These are phyloP conservation scores for Phataginus tricuspis DNA, from an alignment of 2,797 vertebrate species.

Conservation along the genomic window DNA sequence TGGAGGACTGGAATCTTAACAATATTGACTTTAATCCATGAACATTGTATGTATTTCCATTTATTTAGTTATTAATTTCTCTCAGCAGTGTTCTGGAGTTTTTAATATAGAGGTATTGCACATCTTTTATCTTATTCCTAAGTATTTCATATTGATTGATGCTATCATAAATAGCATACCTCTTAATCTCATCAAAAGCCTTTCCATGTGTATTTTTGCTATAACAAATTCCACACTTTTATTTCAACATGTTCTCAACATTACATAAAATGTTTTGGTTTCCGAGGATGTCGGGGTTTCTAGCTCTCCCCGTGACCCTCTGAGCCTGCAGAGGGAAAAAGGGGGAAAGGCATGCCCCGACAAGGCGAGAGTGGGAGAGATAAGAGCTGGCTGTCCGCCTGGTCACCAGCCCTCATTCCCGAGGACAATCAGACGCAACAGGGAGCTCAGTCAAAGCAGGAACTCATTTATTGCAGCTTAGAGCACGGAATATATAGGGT, in stretches of 20 bases:
- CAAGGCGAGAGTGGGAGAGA: too few relatives aligned
- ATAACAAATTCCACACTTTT: neutral
- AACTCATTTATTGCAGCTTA: too few relatives aligned
- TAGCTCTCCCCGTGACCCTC: too few relatives aligned
- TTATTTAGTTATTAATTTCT: neutral
- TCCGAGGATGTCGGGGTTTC: too few relatives aligned
- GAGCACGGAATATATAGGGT: too few relatives aligned
- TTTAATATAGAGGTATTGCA: neutral
- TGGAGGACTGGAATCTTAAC: neutral
- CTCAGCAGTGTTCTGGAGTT: neutral
- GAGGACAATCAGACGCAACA: too few relatives aligned
- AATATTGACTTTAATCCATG: neutral
- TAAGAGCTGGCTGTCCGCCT: too few relatives aligned
- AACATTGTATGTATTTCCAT: neutral
- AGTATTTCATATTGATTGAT: neutral
- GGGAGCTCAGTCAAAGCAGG: too few relatives aligned
- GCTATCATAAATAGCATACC: neutral
- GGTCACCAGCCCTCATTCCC: too few relatives aligned
- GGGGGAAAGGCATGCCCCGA: too few relatives aligned
- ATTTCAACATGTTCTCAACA: neutral
- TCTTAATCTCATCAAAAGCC: neutral
- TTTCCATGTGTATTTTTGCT: neutral
- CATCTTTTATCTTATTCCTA: neutral
- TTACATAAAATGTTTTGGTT: neutral
- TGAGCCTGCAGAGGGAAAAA: too few relatives aligned